These are phyloP conservation scores for Myzus persicae DNA, from an alignment of 1,140 invertebrate genomes.

Conservation along the genomic window DNA sequence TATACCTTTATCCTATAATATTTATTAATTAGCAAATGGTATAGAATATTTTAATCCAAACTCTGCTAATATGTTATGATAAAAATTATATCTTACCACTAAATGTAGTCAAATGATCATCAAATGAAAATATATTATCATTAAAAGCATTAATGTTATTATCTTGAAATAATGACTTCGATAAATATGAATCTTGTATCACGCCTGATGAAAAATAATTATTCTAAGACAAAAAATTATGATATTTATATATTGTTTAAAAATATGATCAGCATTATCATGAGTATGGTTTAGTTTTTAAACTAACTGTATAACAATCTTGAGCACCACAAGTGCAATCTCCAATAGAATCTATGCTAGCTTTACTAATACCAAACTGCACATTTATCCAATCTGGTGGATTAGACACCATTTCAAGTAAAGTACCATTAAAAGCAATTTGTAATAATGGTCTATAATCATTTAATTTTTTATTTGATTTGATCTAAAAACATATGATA, in stretches of 20 bases:
- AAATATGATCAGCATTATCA: neutral
- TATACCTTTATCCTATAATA: neutral
- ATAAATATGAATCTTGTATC: constrained; percentile 55
- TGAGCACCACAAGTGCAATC: constrained; percentile 63
- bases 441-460: constrained; percentile 58
- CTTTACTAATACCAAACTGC: constrained; percentile 65
- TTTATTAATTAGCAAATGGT: neutral
- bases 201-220: constrained; percentile 52
- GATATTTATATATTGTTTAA: too few relatives aligned
- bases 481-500: constrained; percentile 58
- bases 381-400: constrained; percentile 65
- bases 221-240: constrained; percentile 33
- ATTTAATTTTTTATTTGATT: constrained; percentile 60
- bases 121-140: constrained; percentile 50
- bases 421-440: constrained; percentile 65
- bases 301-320: constrained; percentile 51
- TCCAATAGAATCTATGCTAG: constrained; percentile 63
- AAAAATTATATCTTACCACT: constrained; percentile 43
- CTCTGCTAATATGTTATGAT: neutral
- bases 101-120: constrained; percentile 52
- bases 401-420: constrained; percentile 63
- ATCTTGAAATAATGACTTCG: constrained; percentile 56
- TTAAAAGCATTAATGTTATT: neutral
- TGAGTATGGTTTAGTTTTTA: too few relatives aligned
- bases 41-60: neutral